Evolutionary conservation across 2,888 invertebrate genomes (phyloP).

Genomic region (Ceriagrion tenellum): DNA sequence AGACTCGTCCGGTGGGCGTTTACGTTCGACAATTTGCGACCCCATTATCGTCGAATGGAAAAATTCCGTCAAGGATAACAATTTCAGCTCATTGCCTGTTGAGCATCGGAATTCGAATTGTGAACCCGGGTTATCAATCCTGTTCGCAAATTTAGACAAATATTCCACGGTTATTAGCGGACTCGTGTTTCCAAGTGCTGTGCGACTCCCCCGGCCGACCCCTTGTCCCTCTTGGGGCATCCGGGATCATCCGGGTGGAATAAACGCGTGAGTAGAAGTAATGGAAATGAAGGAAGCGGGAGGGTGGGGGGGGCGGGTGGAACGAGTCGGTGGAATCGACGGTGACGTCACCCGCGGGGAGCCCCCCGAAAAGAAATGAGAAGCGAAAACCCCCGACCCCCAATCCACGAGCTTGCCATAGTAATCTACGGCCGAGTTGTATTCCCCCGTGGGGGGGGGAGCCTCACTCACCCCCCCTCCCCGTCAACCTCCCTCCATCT

Average conservation of each 20-base stretch:
- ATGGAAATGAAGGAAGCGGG: not conserved
- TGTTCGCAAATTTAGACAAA: too few relatives aligned
- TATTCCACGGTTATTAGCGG: too few relatives aligned
- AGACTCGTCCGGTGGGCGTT: too few relatives aligned
- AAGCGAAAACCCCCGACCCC: too few relatives aligned
- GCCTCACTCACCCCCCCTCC: too few relatives aligned
- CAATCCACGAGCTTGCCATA: not conserved
- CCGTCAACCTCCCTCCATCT: not conserved
- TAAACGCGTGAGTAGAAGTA: not conserved
- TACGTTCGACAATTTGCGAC: not conserved
- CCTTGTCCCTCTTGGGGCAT: not conserved
- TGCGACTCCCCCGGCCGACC: too few relatives aligned
- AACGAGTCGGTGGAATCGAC: too few relatives aligned
- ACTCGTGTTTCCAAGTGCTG: too few relatives aligned
- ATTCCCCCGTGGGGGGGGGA: not conserved
- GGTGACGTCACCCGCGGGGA: not conserved
- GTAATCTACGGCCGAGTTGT: not conserved
- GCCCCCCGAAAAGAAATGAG: too few relatives aligned
- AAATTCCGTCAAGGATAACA: not conserved
- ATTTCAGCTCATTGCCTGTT: not conserved
- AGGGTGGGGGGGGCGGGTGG: not conserved
- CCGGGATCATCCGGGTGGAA: not conserved
- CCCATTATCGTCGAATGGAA: not conserved
- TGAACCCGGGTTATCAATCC: too few relatives aligned
- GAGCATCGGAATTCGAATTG: not conserved